A percentile compares a stretch with the other conserved stretches of the same genome.
Conservation (phyloP, 1,140 invertebrate genomes). For the Sinella curviseta region DNA sequence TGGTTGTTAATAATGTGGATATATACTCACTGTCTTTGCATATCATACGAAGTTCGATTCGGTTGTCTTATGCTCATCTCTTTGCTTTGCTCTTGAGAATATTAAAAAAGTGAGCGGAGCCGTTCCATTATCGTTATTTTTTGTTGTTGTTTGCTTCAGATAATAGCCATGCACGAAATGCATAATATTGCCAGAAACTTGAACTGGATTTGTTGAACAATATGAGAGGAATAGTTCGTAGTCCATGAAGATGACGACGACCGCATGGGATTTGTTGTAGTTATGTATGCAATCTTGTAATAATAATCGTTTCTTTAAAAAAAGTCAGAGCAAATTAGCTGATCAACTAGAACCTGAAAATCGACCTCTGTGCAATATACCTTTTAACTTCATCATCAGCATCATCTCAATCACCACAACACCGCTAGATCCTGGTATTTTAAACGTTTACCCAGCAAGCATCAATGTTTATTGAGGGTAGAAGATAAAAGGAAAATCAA, state of each 20-base stretch:
- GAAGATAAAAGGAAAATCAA: slow-evolving; percentile 38
- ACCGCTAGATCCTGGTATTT: not conserved
- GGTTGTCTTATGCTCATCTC: not conserved
- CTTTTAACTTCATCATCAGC: too few relatives aligned
- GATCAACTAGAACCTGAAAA: slow-evolving; percentile 16
- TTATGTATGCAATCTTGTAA: too few relatives aligned
- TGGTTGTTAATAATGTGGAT: too few relatives aligned
- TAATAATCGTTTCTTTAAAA: slow-evolving; percentile 6
- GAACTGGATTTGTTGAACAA: slow-evolving; percentile 27
- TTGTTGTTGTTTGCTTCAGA: not conserved
- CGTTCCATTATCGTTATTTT: slow-evolving; percentile 2
- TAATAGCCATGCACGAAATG: not conserved
- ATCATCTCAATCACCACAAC: not conserved
- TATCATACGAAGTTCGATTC: too few relatives aligned
- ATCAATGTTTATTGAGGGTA: not conserved
- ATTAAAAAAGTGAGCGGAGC: not conserved
- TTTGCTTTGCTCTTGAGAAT: not conserved
- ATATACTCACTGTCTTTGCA: too few relatives aligned
- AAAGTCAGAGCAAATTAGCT: slow-evolving; percentile 9
- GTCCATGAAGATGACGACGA: not conserved
- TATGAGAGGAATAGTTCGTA: slow-evolving; percentile 15
- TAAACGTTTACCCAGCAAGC: not conserved
- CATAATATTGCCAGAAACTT: not conserved
- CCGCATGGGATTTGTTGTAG: too few relatives aligned
- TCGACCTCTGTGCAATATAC: slow-evolving; percentile 18